phyloP scores from a whole-genome alignment of 2,797 vertebrate species.

The Spinus pinus region DNA sequence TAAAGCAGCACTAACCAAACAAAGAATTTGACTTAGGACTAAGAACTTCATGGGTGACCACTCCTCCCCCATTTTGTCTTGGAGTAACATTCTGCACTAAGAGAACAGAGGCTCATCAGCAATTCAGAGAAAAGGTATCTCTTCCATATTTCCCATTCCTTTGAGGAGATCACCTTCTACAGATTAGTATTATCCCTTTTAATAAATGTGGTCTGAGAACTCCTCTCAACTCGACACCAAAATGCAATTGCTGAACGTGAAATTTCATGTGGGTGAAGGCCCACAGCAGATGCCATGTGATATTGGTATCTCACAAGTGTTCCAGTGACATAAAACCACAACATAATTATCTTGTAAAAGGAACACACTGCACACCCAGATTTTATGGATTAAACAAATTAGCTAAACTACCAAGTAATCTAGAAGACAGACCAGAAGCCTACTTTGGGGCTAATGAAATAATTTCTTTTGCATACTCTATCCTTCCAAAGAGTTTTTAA shows the following conservation, averaged over 20 bases:
- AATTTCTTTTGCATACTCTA: background rate
- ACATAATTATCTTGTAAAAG: background rate
- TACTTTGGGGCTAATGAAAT: background rate
- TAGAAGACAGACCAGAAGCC: background rate
- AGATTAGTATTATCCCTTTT: background rate
- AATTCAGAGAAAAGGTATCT: background rate
- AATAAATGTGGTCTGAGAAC: background rate
- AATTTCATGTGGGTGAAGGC: background rate
- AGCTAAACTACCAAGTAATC: background rate
- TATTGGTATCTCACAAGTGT: background rate
- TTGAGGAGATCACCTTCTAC: background rate
- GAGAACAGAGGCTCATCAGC: background rate
- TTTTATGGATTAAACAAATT: background rate
- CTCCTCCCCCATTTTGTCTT: background rate
- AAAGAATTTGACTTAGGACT: background rate
- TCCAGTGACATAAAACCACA: background rate
- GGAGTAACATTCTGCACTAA: background rate
- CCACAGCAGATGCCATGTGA: rapidly evolving
- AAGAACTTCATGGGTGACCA: background rate
- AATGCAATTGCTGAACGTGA: rapidly evolving
- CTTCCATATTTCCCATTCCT: background rate
- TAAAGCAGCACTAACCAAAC: background rate
- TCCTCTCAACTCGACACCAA: background rate
- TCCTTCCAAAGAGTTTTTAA: background rate
- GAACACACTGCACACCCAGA: background rate